These are phyloP conservation scores for Rhadina sibilatrix DNA, from an alignment of 2,113 vertebrate genomes.

Conservation along the genomic window DNA sequence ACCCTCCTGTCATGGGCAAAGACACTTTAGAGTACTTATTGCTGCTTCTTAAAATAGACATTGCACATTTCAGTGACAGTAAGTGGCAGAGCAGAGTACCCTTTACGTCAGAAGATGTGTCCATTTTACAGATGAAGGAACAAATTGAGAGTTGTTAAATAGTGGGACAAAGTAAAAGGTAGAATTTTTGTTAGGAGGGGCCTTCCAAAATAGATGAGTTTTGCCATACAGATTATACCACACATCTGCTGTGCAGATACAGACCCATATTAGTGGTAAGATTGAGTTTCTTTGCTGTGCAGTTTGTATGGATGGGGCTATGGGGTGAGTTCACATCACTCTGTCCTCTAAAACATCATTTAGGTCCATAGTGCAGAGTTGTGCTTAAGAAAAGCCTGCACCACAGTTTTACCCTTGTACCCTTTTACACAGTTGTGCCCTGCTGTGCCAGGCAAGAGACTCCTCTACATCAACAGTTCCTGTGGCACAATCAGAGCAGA, in stretches of 20 bases:
- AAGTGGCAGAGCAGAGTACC: not conserved
- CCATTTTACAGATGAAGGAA: not conserved
- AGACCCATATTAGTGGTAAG: not conserved
- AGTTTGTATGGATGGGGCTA: not conserved
- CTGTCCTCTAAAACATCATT: not conserved
- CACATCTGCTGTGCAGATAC: not conserved
- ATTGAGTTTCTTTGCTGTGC: not conserved
- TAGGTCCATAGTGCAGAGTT: not conserved
- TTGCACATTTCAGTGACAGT: not conserved
- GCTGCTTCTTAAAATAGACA: not conserved
- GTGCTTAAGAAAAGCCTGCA: not conserved
- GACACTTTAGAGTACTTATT: not conserved
- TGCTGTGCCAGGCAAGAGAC: not conserved
- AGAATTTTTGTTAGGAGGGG: not conserved
- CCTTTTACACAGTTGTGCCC: too few species aligned
- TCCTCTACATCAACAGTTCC: not conserved
- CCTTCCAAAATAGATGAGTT: not conserved
- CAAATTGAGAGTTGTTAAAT: not conserved
- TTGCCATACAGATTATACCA: not conserved
- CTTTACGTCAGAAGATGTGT: fast-evolving
- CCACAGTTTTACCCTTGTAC: not conserved
- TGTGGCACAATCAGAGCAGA: not conserved
- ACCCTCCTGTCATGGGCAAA: not conserved
- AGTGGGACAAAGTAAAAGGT: not conserved
- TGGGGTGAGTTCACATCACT: not conserved